Conservation (phyloP, 1,140 invertebrate genomes). For the Coenobita brevimanus region DNA sequence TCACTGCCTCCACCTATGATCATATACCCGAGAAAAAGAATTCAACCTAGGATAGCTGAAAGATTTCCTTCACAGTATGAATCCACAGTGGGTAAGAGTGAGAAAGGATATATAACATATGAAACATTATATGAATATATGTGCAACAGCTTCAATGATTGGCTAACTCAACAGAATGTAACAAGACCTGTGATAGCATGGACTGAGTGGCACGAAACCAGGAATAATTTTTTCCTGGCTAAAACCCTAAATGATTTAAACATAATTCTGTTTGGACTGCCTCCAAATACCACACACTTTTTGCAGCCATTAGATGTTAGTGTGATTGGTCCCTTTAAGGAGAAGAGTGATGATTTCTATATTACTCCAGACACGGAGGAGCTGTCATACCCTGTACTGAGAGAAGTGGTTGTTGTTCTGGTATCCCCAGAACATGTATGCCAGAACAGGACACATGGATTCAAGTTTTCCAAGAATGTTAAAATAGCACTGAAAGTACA, state of each 20-base stretch:
- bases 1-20: neutral
- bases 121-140: slow-evolving; percentile 28
- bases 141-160: neutral
- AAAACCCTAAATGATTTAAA: slow-evolving; percentile 17
- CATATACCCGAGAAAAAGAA: slow-evolving; percentile 32
- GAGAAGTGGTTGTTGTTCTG: too few relatives aligned
- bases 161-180: neutral
- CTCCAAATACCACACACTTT: slow-evolving; percentile 3
- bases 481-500: too few relatives aligned
- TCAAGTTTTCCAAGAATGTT: too few relatives aligned
- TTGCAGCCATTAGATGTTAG: slow-evolving; percentile 24
- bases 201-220: slow-evolving; percentile 23
- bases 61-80: neutral
- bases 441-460: too few relatives aligned
- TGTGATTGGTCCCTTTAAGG: slow-evolving; percentile 1
- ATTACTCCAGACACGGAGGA: too few relatives aligned
- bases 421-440: too few relatives aligned
- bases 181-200: neutral
- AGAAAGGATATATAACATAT: slow-evolving; percentile 16
- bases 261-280: slow-evolving; percentile 13
- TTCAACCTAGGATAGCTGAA: neutral
- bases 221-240: slow-evolving; percentile 8
- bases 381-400: too few relatives aligned
- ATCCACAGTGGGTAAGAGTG: slow-evolving; percentile 13
- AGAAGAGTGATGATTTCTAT: too few relatives aligned